A percentile compares a stretch with the other conserved stretches of the same genome.
Evolutionary conservation across 2,888 invertebrate species (phyloP).

Genomic region (Parapristionchus giblindavisi): DNA sequence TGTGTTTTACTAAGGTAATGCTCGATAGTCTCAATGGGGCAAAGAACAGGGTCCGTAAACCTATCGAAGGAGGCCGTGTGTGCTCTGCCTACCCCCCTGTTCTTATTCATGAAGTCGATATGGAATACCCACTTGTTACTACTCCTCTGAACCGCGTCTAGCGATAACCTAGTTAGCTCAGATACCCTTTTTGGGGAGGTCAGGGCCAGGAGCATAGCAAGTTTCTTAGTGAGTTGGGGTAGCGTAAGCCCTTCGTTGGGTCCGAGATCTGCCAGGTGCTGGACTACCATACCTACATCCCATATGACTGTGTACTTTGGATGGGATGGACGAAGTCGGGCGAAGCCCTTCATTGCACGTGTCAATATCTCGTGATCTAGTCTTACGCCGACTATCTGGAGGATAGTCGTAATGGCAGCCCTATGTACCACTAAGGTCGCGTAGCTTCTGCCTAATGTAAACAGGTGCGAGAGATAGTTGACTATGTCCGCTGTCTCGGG

Average conservation of each 20-base stretch:
- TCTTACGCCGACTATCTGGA: neutral
- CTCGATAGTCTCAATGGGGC: neutral
- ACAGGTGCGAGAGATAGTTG: too few relatives aligned
- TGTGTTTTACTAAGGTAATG: neutral
- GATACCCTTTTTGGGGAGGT: conserved; percentile 14
- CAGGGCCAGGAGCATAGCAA: conserved; percentile 3
- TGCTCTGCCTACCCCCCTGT: conserved; percentile 2
- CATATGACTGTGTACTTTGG: neutral
- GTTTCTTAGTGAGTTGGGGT: neutral
- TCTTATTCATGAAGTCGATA: conserved; percentile 6
- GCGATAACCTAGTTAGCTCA: neutral
- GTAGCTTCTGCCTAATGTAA: neutral
- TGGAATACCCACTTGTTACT: too few relatives aligned
- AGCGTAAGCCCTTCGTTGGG: neutral
- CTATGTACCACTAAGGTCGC: neutral
- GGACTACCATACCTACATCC: neutral
- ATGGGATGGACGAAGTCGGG: neutral
- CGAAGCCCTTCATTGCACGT: neutral
- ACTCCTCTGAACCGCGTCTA: neutral
- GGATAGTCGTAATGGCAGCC: too few relatives aligned
- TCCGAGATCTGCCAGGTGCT: neutral
- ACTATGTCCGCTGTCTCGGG: too few relatives aligned
- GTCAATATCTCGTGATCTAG: neutral
- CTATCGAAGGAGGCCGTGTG: neutral
- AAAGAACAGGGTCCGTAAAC: neutral